Base-by-base conservation (phyloP, 2,888 invertebrate genomes). In the Sthenelais limicola region DNA sequence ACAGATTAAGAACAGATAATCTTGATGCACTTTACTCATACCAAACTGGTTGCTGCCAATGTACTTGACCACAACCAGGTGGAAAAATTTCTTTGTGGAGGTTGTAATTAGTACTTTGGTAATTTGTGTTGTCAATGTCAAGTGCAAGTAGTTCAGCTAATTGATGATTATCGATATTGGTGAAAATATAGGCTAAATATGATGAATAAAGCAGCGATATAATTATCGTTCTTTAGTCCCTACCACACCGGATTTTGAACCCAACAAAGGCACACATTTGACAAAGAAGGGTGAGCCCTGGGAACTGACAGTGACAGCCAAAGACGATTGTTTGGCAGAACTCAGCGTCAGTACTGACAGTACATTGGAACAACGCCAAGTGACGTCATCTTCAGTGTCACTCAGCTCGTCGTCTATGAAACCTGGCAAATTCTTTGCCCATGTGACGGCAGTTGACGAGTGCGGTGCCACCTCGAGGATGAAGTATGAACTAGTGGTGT, bases 241-340 rank as follows among this genome's bases (percentile, higher is more conserved):
- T 21, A 52, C 15, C n/a, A 52, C 24, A 24, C 52, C 52, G 7
- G 24, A 12, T 9, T 18, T 52, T 9, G 24, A 9, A 9, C 52
- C 52, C 15, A n/a, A 24, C n/a, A 52, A 24, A 24, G 26, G 51
- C 21, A 69, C 68, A 18, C 52, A 69, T 26, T 33, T 48, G 1
- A 26, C 52, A 3, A 21, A 30, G 26, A 9, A 30, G 5, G 68
- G 52, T 0, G 5, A 52, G 15, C 30, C 51, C 18, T 69, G 68
- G 68, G n/a, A 69, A 26, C 30, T 69, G 5, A 28, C 21, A 5
- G 52, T 69, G 7, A 2, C 30, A 3, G 68, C 48, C 33, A 9
- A 33, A 21, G 68, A 69, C 68, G 35, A 1, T 38, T 62, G 62
- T 24, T 43, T 62, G 62, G 43, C 62, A 35, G 35, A 62, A 21